Evolutionary conservation across 2,888 invertebrate species (phyloP).

Genomic region (Apoda limacodes): DNA sequence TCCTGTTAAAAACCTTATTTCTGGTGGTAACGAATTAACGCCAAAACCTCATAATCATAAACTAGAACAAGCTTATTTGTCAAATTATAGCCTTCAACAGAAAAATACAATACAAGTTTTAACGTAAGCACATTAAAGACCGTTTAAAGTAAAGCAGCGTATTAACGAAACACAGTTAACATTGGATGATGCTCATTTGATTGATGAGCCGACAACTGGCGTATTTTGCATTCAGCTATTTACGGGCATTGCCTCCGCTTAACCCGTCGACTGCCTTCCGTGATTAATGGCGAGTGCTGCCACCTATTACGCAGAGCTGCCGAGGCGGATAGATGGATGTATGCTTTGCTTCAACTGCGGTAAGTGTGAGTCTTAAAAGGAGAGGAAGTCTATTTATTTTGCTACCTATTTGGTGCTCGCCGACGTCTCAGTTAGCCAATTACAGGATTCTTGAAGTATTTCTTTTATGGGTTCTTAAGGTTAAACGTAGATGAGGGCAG

Average conservation of each 20-base stretch:
- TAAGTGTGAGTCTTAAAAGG: slow-evolving; percentile 11
- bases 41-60: no score
- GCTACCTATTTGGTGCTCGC: slow-evolving; percentile 8
- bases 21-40: no score
- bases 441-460: slow-evolving; percentile 13
- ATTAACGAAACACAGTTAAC: slow-evolving; percentile 10
- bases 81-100: no score
- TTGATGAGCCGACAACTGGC: slow-evolving; percentile 65
- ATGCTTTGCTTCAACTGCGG: slow-evolving; percentile 29
- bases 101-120: no score
- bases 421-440: slow-evolving; percentile 7
- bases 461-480: slow-evolving; percentile 21
- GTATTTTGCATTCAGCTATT: slow-evolving; percentile 68
- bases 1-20: no score
- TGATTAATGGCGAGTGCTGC: slow-evolving; percentile 55
- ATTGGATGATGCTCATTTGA: slow-evolving; percentile 35
- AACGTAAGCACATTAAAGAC: no score
- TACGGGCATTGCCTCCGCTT: slow-evolving; percentile 66
- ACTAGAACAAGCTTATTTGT: no score
- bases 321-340: slow-evolving; percentile 32
- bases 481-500: no score
- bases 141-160: slow-evolving; percentile 2
- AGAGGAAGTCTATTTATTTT: slow-evolving; percentile 21
- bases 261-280: slow-evolving; percentile 55
- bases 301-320: slow-evolving; percentile 35